Evolutionary conservation across 2,888 invertebrate genomes (phyloP).

Genomic region (Drosophila mercatorum): DNA sequence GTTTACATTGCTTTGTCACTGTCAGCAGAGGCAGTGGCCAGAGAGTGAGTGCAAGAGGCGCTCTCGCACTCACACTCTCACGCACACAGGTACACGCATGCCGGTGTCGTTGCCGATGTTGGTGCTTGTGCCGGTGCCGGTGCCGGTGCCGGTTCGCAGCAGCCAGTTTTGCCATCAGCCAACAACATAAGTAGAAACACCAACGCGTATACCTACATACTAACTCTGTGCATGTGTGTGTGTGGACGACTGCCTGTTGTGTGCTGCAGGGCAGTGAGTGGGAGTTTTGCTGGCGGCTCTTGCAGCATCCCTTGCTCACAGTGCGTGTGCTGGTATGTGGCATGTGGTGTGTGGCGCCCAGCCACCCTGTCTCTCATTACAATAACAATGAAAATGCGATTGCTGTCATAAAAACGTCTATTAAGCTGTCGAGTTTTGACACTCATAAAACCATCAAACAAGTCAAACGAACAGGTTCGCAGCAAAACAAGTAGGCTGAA

Average conservation of each 20-base stretch:
- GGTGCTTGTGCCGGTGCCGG: not conserved
- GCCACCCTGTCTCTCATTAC: slow-evolving; percentile 27
- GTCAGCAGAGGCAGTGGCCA: not conserved
- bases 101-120: not conserved
- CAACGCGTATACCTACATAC: slow-evolving; percentile 2
- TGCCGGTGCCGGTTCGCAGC: slow-evolving; percentile 11
- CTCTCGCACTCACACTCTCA: slow-evolving; percentile 1
- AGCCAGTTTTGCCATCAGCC: slow-evolving; percentile 13
- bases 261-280: no score
- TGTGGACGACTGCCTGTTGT: not conserved
- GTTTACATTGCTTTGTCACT: slow-evolving; percentile 27
- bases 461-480: slow-evolving; percentile 81
- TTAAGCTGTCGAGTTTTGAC: slow-evolving; percentile 82
- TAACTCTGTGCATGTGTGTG: not conserved
- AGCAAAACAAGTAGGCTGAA: slow-evolving; percentile 61
- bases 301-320: slow-evolving; percentile 43
- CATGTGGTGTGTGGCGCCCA: slow-evolving; percentile 4
- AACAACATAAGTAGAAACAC: not conserved
- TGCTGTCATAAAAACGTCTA: slow-evolving; percentile 74
- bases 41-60: slow-evolving; percentile 25
- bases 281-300: slow-evolving; percentile 16
- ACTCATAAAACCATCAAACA: slow-evolving; percentile 83
- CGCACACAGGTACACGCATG: slow-evolving; percentile 20
- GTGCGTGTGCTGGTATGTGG: slow-evolving; percentile 11
- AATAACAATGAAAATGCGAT: slow-evolving; percentile 64